Evolutionary conservation across 2,113 vertebrate genomes (phyloP).

Genomic region (Chrysemys picta): DNA sequence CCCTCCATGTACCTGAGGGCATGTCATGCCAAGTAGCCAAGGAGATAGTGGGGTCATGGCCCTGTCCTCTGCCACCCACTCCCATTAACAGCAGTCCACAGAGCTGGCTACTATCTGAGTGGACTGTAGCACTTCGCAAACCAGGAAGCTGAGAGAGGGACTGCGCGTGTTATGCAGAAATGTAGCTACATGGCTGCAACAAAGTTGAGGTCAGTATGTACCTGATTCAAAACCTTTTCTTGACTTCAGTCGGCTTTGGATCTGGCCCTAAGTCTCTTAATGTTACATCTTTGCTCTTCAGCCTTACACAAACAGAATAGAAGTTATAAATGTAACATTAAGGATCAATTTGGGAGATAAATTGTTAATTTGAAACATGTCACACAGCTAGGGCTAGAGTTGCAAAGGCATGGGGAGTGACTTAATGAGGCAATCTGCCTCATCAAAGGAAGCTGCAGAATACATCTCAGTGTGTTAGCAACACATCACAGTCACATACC

Average conservation of each 20-base stretch:
- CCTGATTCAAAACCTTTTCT: not conserved
- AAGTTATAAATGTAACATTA: not conserved
- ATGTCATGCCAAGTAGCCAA: not conserved
- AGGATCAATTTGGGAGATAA: not conserved
- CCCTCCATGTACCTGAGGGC: not conserved
- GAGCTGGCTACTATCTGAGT: fast-evolving
- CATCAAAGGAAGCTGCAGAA: not conserved
- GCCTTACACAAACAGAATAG: fast-evolving
- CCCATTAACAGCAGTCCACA: not conserved
- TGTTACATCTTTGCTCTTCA: not conserved
- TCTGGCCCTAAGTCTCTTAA: not conserved
- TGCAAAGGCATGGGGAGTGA: not conserved
- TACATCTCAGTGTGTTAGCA: not conserved
- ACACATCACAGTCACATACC: not conserved
- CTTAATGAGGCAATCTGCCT: not conserved
- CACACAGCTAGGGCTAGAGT: not conserved
- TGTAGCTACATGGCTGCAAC: not conserved
- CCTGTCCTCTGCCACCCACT: not conserved
- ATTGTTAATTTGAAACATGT: not conserved
- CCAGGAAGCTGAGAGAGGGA: not conserved
- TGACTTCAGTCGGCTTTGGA: not conserved
- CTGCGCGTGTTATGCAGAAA: not conserved
- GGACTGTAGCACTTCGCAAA: fast-evolving
- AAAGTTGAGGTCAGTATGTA: not conserved
- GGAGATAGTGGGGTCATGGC: not conserved